Base-by-base conservation (phyloP, 2,888 invertebrate species). In the Lasioglossum leucozonium region DNA sequence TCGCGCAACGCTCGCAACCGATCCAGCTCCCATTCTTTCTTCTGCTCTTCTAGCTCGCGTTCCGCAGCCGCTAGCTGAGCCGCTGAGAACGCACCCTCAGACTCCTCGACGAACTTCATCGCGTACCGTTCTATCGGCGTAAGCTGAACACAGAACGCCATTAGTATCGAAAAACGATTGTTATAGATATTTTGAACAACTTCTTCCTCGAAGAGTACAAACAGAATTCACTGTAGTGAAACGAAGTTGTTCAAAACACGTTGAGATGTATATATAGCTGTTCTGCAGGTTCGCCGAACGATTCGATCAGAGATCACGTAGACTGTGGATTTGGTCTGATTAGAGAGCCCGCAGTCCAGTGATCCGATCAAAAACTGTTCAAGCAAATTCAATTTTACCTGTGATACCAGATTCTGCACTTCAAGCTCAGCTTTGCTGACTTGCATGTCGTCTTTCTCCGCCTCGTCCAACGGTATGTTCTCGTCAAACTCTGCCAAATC, bases 401-500 rank as follows among this genome's bases (percentile, higher is more conserved):
- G 97, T 92, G 97, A 96, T 73, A 97, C 96, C 77, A 97, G 95
- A 93, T 96, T 96, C 90, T 97, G 96, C 88, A 97, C 96, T 95
- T 97, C 97, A 90, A 96, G 95, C 94, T 97, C 97, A 2, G 97
- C 97, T 94, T 96, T 97, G 93, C 97, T 97, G 87, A 97, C 95
- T 93, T 97, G 97, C 1, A 95, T 92, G 34, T 95, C 96, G 58
- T 96, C 96, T 40, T 93, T 94, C 1, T 95, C 95, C 82, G 94
- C 93, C 80, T 98, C 98, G 82, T 98, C 98, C 89, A 98, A 96
- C 72, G 99, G 99, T 95, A 98, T 98, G 92, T 97, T 98, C 95
- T 99, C 99, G 95, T 99, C 99, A 95, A 99, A 99, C 95, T 99
- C 99, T 0, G 98, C 99, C 89, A 99, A 96, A 95, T 98, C 98